Evolutionary conservation across 2,888 invertebrate genomes (phyloP), one percentile per base, ranked within the genome.

Genomic region (Orthosia incerta): DNA sequence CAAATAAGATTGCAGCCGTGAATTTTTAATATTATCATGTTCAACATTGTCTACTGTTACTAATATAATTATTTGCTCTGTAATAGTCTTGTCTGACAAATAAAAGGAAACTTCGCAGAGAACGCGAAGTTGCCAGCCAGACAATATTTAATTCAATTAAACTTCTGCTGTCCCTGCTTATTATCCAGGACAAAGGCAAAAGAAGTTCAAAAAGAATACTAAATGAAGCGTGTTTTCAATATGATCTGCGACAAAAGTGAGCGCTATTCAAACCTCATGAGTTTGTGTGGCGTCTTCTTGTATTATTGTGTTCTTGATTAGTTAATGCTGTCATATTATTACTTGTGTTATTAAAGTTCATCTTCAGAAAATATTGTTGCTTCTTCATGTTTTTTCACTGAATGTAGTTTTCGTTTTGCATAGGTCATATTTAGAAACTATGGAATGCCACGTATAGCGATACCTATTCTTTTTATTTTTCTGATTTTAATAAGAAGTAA

Each of bases 81-180:
- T 76, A 59, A 72, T 85, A 85, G 76, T 68, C 77, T 71, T 74
- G 64, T 74, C 67, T 71, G 48, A 71, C 68, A 79, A 82, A 87
- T 76, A 83, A 70, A 83, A 77, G 69, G 78, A 78, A 80, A 76
- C 62, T 81, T 76, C n/a, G 55, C 74, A 78, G 84, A 73, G 82
- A 84, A 82, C 68, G 80, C 76, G 63, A 71, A 83, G 68, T 81
- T 78, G 56, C 74, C 64, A 81, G 86, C 83, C 85, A 86, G 86
- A 86, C 86, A 86, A 87, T 88, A 87, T 91, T 88, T 90, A 90
- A 91, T 91, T 90, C 79, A 86, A 86, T 86, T 86, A 91, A 88
- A 89, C 74, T 86, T 82, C 85, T 72, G 73, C 83, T 81, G 82
- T 84, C 74, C 55, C 59, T 64, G 79, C 77, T 86, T 87, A 86